Conservation (phyloP, 2,797 vertebrate genomes). For the Alosa sapidissima region DNA sequence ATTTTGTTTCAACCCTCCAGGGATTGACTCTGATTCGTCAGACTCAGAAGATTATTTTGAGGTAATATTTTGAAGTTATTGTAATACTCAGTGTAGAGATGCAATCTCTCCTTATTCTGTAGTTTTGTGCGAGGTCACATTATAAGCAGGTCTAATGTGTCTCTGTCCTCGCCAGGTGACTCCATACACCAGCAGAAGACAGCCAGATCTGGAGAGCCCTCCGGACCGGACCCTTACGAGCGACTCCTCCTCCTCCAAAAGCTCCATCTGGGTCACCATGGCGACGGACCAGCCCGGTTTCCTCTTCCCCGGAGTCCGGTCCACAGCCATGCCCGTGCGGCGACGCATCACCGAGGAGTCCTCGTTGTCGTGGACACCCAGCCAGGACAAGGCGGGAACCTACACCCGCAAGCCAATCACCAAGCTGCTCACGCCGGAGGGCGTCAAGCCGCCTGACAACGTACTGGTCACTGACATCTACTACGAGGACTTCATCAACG, state of each 20-base stretch:
- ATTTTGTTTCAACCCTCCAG: slow-evolving; percentile 52
- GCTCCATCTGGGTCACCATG: slow-evolving; percentile 66
- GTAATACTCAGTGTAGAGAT: not conserved
- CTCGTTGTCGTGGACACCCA: slow-evolving; percentile 57
- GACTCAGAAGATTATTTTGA: slow-evolving; percentile 56
- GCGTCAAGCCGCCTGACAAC: slow-evolving; percentile 53
- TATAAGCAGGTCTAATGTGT: not conserved
- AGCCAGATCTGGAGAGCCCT: slow-evolving; percentile 27
- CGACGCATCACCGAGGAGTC: slow-evolving; percentile 70
- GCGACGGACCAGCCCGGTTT: slow-evolving; percentile 68
- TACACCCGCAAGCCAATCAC: slow-evolving; percentile 41
- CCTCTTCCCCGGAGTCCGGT: slow-evolving; percentile 63
- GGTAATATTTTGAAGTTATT: slow-evolving; percentile 51
- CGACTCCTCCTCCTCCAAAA: slow-evolving; percentile 54
- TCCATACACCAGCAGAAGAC: slow-evolving; percentile 5
- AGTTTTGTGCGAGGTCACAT: no score
- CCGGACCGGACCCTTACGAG: slow-evolving; percentile 44
- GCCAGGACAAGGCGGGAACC: slow-evolving; percentile 52
- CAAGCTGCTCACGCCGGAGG: slow-evolving; percentile 42
- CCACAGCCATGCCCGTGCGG: slow-evolving; percentile 50
- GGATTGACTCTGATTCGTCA: slow-evolving; percentile 61
- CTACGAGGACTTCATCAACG: slow-evolving; percentile 66
- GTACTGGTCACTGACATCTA: slow-evolving; percentile 68
- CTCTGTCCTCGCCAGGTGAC: not conserved
- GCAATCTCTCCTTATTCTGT: no score